Conservation (phyloP, 2,113 vertebrate species). For the Chrysochloris asiatica region DNA sequence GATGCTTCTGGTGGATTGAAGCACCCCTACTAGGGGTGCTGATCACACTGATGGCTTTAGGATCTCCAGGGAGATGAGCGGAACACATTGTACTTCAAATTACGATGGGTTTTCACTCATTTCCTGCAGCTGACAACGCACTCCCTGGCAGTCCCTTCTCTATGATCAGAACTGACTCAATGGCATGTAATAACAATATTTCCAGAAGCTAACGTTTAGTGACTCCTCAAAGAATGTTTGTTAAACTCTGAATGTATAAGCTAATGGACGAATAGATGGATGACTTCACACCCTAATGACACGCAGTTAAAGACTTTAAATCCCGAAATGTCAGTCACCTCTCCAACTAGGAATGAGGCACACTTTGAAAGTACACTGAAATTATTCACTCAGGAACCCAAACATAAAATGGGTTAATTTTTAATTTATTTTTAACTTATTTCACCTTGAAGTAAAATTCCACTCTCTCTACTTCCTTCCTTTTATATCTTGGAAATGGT, state of each 20-base stretch:
- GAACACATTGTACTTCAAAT: not conserved
- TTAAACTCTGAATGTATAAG: not conserved
- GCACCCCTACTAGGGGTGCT: not conserved
- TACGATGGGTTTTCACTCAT: not conserved
- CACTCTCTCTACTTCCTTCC: not conserved
- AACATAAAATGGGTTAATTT: not conserved
- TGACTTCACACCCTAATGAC: not conserved
- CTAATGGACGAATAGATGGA: not conserved
- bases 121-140: fast-evolving
- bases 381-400: not conserved
- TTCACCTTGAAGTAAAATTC: not conserved
- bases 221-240: not conserved
- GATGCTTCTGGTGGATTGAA: not conserved
- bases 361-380: not conserved
- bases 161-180: not conserved
- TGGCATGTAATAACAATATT: not conserved
- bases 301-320: not conserved
- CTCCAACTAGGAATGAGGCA: not conserved
- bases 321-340: not conserved
- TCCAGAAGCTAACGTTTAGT: not conserved
- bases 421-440: no score
- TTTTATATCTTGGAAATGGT: not conserved
- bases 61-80: not conserved
- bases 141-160: not conserved
- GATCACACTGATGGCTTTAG: not conserved